A percentile compares a stretch with the other conserved stretches of the same genome.
phyloP scores from a whole-genome alignment of 2,888 invertebrate species.

The Pyrocoelia pectoralis region DNA sequence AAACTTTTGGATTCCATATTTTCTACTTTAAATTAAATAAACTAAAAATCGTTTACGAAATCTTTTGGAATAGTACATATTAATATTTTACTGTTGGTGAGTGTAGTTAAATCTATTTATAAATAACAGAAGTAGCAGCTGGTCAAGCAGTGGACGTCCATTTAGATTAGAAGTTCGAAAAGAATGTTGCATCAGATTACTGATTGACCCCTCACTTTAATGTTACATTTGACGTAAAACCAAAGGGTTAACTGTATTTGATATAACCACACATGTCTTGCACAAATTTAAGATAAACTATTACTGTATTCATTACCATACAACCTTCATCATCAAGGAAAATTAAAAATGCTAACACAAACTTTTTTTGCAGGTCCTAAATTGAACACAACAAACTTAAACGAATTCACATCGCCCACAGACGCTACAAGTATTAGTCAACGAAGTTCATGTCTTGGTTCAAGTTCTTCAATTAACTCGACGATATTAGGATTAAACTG shows the following conservation, averaged over 20 bases:
- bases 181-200: constrained; percentile 42
- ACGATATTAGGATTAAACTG: constrained; percentile 58
- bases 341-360: too few relatives aligned
- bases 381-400: constrained; percentile 61
- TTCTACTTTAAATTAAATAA: too few relatives aligned
- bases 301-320: too few relatives aligned
- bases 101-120: background rate
- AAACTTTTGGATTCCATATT: too few relatives aligned
- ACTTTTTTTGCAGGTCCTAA: constrained; percentile 68
- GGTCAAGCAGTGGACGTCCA: constrained; percentile 45
- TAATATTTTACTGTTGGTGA: too few relatives aligned
- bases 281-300: background rate
- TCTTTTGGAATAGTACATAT: too few relatives aligned
- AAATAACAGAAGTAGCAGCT: constrained; percentile 38
- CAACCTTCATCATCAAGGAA: too few relatives aligned
- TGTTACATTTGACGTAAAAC: background rate
- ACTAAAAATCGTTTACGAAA: too few relatives aligned
- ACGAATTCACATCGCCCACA: constrained; percentile 53
- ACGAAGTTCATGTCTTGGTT: constrained; percentile 56
- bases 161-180: constrained; percentile 32
- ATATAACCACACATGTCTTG: background rate
- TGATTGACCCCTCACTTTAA: background rate
- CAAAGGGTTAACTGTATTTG: constrained; percentile 3
- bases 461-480: constrained; percentile 61
- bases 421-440: constrained; percentile 60